A percentile compares a stretch with the other conserved stretches of the same genome.
Conservation (phyloP, 2,113 vertebrate genomes). For the Neotragus pygmaeus region DNA sequence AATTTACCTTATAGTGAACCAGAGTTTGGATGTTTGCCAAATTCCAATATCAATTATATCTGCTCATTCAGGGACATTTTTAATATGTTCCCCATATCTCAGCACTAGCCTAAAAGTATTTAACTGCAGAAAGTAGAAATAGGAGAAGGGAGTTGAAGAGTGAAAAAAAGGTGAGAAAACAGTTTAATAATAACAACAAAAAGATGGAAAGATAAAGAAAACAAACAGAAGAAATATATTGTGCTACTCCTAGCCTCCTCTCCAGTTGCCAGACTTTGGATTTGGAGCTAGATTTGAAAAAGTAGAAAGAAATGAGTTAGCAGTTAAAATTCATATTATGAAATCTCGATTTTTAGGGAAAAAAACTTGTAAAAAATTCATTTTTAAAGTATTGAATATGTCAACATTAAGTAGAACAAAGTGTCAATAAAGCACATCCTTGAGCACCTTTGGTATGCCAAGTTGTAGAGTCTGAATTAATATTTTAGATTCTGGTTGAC, state of each 20-base stretch:
- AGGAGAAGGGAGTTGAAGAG: accelerated
- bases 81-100: neutral
- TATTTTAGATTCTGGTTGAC: neutral
- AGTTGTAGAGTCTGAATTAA: neutral
- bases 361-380: neutral
- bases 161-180: neutral
- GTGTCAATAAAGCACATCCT: neutral
- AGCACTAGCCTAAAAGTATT: neutral
- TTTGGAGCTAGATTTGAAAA: neutral
- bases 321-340: neutral
- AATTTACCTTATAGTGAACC: neutral
- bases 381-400: neutral
- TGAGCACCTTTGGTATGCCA: neutral
- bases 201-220: neutral
- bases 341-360: neutral
- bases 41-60: neutral
- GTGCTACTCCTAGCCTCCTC: neutral
- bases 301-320: neutral
- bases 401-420: neutral
- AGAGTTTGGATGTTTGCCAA: neutral
- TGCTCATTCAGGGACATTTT: neutral
- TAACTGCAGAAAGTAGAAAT: neutral
- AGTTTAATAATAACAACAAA: neutral
- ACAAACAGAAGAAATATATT: neutral
- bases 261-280: neutral